Conservation (phyloP, 2,888 invertebrate species). For the Ennomos fuscantarius region DNA sequence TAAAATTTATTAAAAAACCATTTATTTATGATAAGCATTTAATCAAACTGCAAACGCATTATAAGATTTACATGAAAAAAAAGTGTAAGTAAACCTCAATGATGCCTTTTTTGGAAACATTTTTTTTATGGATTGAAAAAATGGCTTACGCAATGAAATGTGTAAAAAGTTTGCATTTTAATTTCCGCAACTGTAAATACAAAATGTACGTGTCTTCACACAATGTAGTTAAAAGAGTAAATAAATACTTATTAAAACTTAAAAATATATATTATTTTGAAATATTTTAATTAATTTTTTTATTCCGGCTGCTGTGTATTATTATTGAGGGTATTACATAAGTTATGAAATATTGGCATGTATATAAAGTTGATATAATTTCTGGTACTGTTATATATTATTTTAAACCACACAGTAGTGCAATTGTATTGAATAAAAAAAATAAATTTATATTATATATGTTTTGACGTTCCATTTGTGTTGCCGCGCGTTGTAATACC, state of each 20-base stretch:
- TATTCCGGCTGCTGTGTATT: background rate
- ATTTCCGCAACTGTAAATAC: too few relatives aligned
- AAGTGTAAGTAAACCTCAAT: background rate
- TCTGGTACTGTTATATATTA: slow-evolving; percentile 2
- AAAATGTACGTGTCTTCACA: too few relatives aligned
- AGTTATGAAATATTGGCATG: background rate
- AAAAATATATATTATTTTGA: background rate
- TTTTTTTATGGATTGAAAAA: background rate
- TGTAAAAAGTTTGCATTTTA: too few relatives aligned
- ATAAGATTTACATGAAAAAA: background rate
- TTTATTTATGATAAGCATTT: slow-evolving; percentile 50
- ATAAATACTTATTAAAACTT: background rate
- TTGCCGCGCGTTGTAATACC: background rate
- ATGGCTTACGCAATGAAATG: too few relatives aligned
- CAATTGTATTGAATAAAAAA: background rate
- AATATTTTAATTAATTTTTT: background rate
- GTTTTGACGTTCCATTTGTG: slow-evolving; percentile 2
- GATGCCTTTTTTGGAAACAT: slow-evolving; percentile 7
- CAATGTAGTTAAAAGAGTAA: too few relatives aligned
- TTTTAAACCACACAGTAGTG: background rate
- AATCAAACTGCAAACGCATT: background rate
- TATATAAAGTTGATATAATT: slow-evolving; percentile 11
- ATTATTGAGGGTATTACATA: background rate
- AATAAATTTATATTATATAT: background rate
- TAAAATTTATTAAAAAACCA: slow-evolving; percentile 38